Evolutionary conservation across 1,140 invertebrate genomes (phyloP), one percentile per base, ranked within the genome.

Genomic region (Schlechtendalia chinensis): DNA sequence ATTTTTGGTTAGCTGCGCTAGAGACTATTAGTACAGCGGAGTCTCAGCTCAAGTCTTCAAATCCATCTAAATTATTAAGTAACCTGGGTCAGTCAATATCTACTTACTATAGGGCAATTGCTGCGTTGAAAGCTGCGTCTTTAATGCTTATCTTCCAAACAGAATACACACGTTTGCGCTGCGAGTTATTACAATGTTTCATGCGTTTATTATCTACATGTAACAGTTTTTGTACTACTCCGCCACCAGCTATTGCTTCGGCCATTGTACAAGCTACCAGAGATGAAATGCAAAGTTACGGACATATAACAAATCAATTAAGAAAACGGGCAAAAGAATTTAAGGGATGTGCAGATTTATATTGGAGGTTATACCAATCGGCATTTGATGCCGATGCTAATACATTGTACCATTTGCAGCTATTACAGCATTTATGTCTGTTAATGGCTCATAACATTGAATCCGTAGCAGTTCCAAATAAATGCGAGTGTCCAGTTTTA

Each of bases 311-410:
- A 0, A 90, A 90, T 84, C 93, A 94, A 87, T 84, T 96, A 80
- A 87, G 93, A 65, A 94, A 94, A 85, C 93, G 91, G 82, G 89
- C 91, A 2, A 89, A 91, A 82, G 91, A 94, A 54, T 90, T 96
- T 59, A 90, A 91, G 81, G 88, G 85, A 3, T 91, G 94, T 81
- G 91, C 92, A 32, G 91, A 93, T 45, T 88, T 91, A 58, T 96
- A 95, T 85, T 92, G 91, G 81, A 91, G 91, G 82, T 87, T 98
- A 1, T 97, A 96, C 84, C 92, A 96, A 84, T 93, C 93, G 22
- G 93, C 94, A 56, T 98, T 98, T 88, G 95, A 98, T 89, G 95
- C 96, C 14, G 95, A 98, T 88, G 90, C 91, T 54, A 89, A 90
- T 14, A 94, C 94, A n/a, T 86, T 97, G 67, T 87, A 91, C 50